Evolutionary conservation across 2,797 vertebrate genomes (phyloP).

Genomic region (Esox lucius): DNA sequence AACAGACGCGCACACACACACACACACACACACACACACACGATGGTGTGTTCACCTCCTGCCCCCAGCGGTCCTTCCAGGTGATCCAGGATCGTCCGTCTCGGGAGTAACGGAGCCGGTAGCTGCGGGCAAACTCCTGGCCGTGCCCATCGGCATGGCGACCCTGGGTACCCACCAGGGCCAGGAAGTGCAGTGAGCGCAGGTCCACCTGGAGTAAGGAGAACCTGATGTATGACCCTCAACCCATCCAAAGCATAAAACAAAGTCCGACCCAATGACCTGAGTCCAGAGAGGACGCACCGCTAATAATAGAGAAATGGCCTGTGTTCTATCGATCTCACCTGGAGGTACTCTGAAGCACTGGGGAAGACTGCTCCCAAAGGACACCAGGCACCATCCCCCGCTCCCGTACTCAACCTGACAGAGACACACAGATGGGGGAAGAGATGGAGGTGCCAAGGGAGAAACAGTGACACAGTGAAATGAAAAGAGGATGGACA

Average conservation of each 20-base stretch:
- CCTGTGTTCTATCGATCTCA: conserved; percentile 34
- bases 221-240: not conserved
- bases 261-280: not conserved
- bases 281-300: not conserved
- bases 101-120: conserved; percentile 86
- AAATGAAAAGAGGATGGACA: not conserved
- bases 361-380: conserved; percentile 83
- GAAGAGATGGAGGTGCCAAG: conserved; percentile 4
- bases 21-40: not conserved
- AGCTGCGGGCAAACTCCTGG: conserved; percentile 86
- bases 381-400: conserved; percentile 94
- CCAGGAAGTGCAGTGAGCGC: conserved; percentile 81
- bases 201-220: conserved; percentile 82
- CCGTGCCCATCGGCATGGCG: conserved; percentile 90
- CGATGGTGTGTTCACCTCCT: conserved; percentile 74
- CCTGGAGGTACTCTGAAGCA: conserved; percentile 88
- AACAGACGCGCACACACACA: not conserved
- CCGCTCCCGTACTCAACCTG: conserved; percentile 87
- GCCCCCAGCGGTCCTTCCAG: conserved; percentile 90
- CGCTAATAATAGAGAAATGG: not conserved
- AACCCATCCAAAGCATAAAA: not conserved
- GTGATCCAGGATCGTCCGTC: conserved; percentile 86
- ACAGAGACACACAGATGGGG: not conserved
- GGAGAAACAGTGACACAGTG: not conserved
- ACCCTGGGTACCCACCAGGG: conserved; percentile 92